These are phyloP conservation scores for Labeo rohita DNA, from an alignment of 2,113 vertebrate species.

Conservation along the genomic window DNA sequence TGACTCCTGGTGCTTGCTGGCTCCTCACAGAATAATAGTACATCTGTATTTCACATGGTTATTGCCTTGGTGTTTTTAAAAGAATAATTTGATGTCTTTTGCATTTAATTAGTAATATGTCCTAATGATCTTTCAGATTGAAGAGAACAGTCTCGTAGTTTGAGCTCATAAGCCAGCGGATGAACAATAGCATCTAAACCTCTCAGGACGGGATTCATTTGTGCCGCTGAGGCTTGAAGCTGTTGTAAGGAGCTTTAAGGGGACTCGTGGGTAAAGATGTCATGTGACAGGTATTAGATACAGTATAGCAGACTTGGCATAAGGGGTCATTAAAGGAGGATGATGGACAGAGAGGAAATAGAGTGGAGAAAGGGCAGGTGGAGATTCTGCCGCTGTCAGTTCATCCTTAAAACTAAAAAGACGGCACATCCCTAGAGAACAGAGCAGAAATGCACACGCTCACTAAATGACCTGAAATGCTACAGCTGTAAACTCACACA, in stretches of 20 bases:
- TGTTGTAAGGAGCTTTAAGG: slow-evolving; percentile 6
- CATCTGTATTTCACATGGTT: background rate
- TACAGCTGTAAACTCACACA: slow-evolving; percentile 26
- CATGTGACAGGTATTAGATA: slow-evolving; percentile 3
- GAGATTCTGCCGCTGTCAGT: slow-evolving; percentile 7
- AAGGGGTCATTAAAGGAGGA: background rate
- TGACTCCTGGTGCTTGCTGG: background rate
- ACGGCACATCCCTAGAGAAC: background rate
- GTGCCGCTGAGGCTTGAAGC: background rate
- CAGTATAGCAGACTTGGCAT: background rate
- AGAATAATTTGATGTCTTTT: background rate
- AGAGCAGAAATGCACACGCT: background rate
- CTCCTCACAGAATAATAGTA: background rate
- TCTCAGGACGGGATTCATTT: background rate
- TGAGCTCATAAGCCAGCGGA: background rate
- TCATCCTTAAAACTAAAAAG: slow-evolving; percentile 2
- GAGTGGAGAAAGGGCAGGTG: slow-evolving; percentile 8
- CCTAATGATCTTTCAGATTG: background rate
- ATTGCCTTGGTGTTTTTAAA: background rate
- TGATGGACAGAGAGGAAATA: slow-evolving; percentile 8
- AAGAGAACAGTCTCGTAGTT: background rate
- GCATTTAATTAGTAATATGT: background rate
- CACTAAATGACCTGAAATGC: slow-evolving; percentile 5
- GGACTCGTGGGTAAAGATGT: background rate
- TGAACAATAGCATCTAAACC: background rate